A percentile compares a stretch with the other conserved stretches of the same genome.
These are phyloP conservation scores for Orthosia incerta DNA, from an alignment of 2,888 invertebrate species.

Conservation along the genomic window DNA sequence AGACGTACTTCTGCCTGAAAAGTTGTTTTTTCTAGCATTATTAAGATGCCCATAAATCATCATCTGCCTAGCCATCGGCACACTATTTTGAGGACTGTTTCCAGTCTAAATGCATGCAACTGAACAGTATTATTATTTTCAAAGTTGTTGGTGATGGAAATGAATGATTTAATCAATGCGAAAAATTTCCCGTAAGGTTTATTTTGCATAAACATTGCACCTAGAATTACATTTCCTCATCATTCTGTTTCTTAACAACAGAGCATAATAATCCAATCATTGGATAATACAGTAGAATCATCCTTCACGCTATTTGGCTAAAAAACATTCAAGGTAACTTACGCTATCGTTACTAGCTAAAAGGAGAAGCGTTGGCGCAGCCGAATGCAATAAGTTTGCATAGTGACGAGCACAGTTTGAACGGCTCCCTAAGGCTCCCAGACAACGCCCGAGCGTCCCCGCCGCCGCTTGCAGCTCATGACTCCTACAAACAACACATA, in stretches of 20 bases:
- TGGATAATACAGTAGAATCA: conserved; percentile 44
- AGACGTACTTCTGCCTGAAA: conserved; percentile 87
- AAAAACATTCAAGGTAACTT: conserved; percentile 72
- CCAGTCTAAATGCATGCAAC: neutral
- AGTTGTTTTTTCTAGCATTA: conserved; percentile 12
- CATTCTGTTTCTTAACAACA: neutral
- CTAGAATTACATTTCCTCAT: neutral
- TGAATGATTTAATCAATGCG: neutral
- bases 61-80: rapidly evolving
- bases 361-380: conserved; percentile 84
- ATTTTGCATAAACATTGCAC: conserved; percentile 2
- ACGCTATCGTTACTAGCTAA: conserved; percentile 88
- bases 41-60: rapidly evolving
- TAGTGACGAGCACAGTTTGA: conserved; percentile 86
- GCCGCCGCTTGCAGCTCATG: conserved; percentile 87
- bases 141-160: neutral
- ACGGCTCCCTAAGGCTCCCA: conserved; percentile 85
- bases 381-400: conserved; percentile 83
- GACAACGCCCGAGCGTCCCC: conserved; percentile 85
- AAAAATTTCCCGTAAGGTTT: neutral
- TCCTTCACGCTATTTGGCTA: conserved; percentile 43
- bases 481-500: conserved; percentile 76
- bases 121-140: neutral
- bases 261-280: conserved; percentile 30
- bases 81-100: neutral